These are phyloP conservation scores for Epinotia brunnichana DNA, from an alignment of 2,888 invertebrate species.

Conservation along the genomic window DNA sequence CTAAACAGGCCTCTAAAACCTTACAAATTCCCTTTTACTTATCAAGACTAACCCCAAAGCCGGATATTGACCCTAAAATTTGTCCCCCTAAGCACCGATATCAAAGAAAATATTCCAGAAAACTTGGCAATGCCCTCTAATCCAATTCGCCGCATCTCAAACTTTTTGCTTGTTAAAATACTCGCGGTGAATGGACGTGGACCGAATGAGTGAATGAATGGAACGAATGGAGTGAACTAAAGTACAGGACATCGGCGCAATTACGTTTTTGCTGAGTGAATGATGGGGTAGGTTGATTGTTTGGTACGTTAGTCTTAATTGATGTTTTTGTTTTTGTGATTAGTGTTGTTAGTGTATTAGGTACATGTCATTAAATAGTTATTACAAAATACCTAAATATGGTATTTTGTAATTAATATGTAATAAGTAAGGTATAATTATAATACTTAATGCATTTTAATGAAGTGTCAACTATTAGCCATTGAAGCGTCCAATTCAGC, in stretches of 20 bases:
- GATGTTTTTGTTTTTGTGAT: conserved; percentile 33
- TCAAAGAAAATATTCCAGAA: conserved; percentile 27
- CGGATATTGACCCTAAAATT: conserved; percentile 24
- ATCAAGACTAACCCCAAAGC: not conserved
- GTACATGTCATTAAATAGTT: not conserved
- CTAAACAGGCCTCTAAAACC: not conserved
- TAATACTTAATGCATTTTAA: too few species aligned
- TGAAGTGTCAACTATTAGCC: too few species aligned
- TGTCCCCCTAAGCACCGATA: not conserved
- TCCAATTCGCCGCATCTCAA: conserved; percentile 53
- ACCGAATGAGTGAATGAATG: conserved; percentile 55
- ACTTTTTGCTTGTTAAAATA: conserved; percentile 74
- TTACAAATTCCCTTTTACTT: not conserved
- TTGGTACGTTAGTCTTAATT: conserved; percentile 38
- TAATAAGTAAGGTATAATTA: too few species aligned
- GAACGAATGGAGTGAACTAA: conserved; percentile 45
- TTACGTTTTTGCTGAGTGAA: conserved; percentile 42
- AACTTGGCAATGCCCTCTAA: conserved; percentile 37
- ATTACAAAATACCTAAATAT: too few species aligned
- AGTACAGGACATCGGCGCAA: conserved; percentile 42
- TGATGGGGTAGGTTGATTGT: conserved; percentile 37
- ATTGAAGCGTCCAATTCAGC: too few species aligned
- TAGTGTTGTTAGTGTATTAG: not conserved
- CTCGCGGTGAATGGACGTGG: conserved; percentile 61
- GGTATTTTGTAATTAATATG: not conserved